These are phyloP conservation scores for Leptopilina clavipes DNA, from an alignment of 1,140 invertebrate genomes.

Conservation along the genomic window DNA sequence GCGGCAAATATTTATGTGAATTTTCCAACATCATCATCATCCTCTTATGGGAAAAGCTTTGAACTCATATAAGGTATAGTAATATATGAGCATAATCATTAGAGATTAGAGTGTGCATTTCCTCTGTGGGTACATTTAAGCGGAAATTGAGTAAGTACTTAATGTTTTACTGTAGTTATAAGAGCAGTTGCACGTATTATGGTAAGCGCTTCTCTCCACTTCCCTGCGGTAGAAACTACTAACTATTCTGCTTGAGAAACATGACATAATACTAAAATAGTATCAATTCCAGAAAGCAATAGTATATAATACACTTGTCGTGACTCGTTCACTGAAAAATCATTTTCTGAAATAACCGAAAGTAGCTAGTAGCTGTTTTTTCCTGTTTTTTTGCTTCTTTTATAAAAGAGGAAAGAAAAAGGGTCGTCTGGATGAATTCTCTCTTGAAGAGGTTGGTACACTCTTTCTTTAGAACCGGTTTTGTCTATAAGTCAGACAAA, in stretches of 20 bases:
- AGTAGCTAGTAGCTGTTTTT: background rate
- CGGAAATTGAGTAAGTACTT: constrained; percentile 33
- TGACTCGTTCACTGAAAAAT: background rate
- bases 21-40: too few species aligned
- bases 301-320: background rate
- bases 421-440: background rate
- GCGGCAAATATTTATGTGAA: too few species aligned
- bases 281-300: background rate
- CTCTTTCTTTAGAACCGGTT: constrained; percentile 23
- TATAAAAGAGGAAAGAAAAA: background rate
- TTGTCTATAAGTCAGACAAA: constrained; percentile 22
- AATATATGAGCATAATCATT: constrained; percentile 31
- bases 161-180: constrained; percentile 33
- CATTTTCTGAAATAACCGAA: background rate
- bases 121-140: constrained; percentile 31
- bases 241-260: constrained; percentile 19
- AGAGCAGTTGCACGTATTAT: constrained; percentile 34
- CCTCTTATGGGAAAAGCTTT: background rate
- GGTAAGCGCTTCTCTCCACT: constrained; percentile 32
- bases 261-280: constrained; percentile 20
- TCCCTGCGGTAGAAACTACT: constrained; percentile 22
- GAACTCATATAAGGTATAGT: background rate
- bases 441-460: constrained; percentile 21
- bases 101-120: constrained; percentile 33
- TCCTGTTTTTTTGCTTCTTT: background rate